Evolutionary conservation across 2,888 invertebrate species (phyloP), one percentile per base, ranked within the genome.

Genomic region (Aspidiotus destructor): DNA sequence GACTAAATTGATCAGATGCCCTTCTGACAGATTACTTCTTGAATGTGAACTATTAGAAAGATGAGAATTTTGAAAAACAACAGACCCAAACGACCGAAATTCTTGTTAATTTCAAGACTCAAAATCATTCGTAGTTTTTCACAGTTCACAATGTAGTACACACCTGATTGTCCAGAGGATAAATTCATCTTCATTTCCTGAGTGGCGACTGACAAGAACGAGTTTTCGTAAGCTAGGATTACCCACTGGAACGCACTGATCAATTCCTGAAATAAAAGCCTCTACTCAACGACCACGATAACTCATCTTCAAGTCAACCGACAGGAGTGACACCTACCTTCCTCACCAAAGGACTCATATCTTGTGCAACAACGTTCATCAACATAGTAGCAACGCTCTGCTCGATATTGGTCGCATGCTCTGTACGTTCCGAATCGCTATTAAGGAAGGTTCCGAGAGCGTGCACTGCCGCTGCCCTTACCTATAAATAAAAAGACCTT

Each of bases 361-460:
- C 95, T 73, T 83, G 81, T 52, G 85, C 82, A 73, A 89, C 83
- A 44, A 86, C 85, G 75, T 86, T 86, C 65, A 92, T 85, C 72
- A 99, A 81, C 68, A 86, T 89, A 80, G 92, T 89, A 71, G 90
- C 94, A 72, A 98, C 89, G 74, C 88, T 87, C 76, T 95, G 92
- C 80, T 96, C 94, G 70, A 96, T 90, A 76, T 88, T 90, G 78
- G 91, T 92, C 57, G 94, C 93, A 79, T 97, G 96, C 76, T 95
- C 93, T 62, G 89, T 88, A 73, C 94, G 85, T 76, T 89, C 86
- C 41, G 83, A 83, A 55, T 88, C 87, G 48, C 89, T 89, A 77
- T 88, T 90, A 74, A 96, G 86, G 79, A 94, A 95, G 28, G 95
- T 90, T 72, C 97, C 98, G 71, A 99, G 81, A 13, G 98, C 97